These are phyloP conservation scores for Calliphora vicina DNA, from an alignment of 1,140 invertebrate genomes.

Conservation along the genomic window DNA sequence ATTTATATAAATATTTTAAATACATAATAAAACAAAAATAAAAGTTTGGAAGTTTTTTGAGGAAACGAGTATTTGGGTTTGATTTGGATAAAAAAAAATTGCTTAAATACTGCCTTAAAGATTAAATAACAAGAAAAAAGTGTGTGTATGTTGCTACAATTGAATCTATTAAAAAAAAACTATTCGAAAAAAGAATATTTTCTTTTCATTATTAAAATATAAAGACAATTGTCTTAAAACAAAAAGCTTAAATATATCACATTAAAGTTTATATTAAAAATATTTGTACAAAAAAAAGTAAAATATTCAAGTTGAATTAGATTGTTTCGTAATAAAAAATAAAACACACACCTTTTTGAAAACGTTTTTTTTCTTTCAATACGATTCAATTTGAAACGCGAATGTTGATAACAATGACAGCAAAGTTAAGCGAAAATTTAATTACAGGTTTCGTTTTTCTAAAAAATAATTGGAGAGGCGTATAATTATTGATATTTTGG, in stretches of 20 bases:
- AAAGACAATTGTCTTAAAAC: too few relatives aligned
- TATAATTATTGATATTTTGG: neutral
- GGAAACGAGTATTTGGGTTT: neutral
- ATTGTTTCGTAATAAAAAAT: neutral
- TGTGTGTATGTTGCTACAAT: neutral
- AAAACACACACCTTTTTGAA: neutral
- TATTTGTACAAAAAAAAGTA: too few relatives aligned
- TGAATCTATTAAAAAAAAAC: too few relatives aligned
- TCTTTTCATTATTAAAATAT: too few relatives aligned
- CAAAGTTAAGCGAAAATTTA: neutral
- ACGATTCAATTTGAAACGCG: neutral
- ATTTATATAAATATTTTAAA: neutral
- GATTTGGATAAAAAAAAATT: neutral
- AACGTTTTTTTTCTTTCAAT: neutral
- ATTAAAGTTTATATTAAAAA: too few relatives aligned
- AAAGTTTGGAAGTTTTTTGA: neutral
- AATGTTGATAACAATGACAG: neutral
- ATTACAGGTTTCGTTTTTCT: neutral
- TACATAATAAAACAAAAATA: neutral
- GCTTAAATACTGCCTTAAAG: conserved; percentile 13
- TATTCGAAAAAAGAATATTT: too few relatives aligned
- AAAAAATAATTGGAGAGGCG: neutral
- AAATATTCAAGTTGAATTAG: too few relatives aligned
- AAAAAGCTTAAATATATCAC: too few relatives aligned
- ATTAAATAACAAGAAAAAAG: neutral